A percentile compares a stretch with the other conserved stretches of the same genome.
Evolutionary conservation across 1,140 invertebrate species (phyloP).

Genomic region (Aricia agestis): DNA sequence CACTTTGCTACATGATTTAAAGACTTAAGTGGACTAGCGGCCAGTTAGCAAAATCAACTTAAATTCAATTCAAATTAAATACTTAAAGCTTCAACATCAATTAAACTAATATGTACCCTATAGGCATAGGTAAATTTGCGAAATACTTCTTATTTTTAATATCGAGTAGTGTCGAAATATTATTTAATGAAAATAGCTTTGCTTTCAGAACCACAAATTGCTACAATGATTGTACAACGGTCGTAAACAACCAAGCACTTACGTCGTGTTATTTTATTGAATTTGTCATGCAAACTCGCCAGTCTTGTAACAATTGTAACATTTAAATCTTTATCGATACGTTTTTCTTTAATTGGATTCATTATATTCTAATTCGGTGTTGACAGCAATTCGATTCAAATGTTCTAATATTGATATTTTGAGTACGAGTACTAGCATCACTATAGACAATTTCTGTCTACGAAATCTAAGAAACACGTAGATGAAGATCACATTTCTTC

Average conservation of each 20-base stretch:
- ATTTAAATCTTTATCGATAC: neutral
- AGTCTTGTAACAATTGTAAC: neutral
- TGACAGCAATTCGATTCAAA: neutral
- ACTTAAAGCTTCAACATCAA: too few relatives aligned
- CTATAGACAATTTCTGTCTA: too few relatives aligned
- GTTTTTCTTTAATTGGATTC: slow-evolving; percentile 26
- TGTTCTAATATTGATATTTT: too few relatives aligned
- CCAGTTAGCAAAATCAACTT: too few relatives aligned
- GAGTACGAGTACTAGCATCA: too few relatives aligned
- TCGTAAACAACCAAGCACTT: neutral
- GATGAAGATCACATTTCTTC: too few relatives aligned
- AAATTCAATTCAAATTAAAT: too few relatives aligned
- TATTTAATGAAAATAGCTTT: neutral
- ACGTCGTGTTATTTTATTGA: neutral
- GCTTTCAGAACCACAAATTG: neutral
- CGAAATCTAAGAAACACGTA: too few relatives aligned
- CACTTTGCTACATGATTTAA: neutral
- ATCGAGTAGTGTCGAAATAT: neutral
- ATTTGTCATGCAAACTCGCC: neutral
- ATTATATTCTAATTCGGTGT: slow-evolving; percentile 24
- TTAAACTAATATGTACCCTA: too few relatives aligned
- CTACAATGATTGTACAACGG: neutral
- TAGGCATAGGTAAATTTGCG: too few relatives aligned
- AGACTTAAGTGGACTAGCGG: neutral
- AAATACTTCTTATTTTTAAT: neutral